phyloP scores from a whole-genome alignment of 1,140 invertebrate genomes.

The Pogonomyrmex barbatus region DNA sequence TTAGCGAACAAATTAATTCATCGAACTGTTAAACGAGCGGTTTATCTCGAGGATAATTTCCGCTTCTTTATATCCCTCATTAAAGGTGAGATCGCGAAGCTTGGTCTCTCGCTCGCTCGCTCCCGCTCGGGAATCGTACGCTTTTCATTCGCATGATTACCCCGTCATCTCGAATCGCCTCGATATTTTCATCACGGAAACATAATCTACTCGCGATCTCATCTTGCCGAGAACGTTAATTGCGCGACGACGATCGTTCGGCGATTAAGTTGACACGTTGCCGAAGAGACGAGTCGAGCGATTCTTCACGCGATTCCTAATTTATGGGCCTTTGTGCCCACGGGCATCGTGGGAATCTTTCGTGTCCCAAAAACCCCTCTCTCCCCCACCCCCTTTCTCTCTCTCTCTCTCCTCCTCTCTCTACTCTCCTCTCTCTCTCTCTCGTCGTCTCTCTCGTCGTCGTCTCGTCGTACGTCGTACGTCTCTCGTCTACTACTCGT shows the following conservation, averaged over 20 bases:
- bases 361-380: constrained; percentile 36
- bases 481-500: no score
- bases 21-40: neutral
- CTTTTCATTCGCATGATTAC: neutral
- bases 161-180: neutral
- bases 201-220: neutral
- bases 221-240: neutral
- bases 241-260: neutral
- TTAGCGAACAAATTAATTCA: neutral
- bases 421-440: neutral
- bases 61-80: neutral
- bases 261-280: constrained; percentile 54
- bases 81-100: neutral
- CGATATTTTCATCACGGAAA: neutral
- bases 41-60: neutral
- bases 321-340: constrained; percentile 67
- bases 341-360: constrained; percentile 66
- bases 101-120: neutral
- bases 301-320: constrained; percentile 55
- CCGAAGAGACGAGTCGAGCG: constrained; percentile 34
- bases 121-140: neutral
- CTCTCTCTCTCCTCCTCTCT: no score
- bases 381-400: neutral
- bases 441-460: no score
- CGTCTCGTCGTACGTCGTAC: no score